These are phyloP conservation scores for Sceloporus tristichus DNA, from an alignment of 2,113 vertebrate genomes.

Conservation along the genomic window DNA sequence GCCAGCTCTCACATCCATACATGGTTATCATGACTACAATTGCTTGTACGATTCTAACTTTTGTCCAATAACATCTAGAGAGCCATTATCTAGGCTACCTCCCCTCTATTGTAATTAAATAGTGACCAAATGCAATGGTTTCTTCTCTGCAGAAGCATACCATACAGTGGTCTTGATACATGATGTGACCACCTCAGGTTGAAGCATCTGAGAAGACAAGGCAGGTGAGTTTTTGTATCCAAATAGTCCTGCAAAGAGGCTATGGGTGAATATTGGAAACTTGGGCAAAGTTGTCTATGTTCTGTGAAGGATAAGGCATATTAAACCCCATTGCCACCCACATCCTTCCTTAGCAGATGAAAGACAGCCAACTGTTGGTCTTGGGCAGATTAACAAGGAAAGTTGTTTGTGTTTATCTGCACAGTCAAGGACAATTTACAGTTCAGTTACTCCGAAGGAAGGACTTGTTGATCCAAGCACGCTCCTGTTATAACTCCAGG, in stretches of 20 bases:
- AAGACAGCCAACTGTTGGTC: slow-evolving; percentile 65
- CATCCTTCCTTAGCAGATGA: slow-evolving; percentile 53
- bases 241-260: background rate
- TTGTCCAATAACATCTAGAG: too few species aligned
- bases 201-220: background rate
- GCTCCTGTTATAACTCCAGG: slow-evolving; percentile 72
- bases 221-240: too few species aligned
- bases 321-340: slow-evolving; percentile 55
- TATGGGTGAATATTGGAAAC: slow-evolving; percentile 10
- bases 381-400: slow-evolving; percentile 74
- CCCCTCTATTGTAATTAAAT: too few species aligned
- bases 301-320: slow-evolving; percentile 52
- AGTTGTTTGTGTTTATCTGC: slow-evolving; percentile 77
- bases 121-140: too few species aligned
- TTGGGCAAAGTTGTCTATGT: background rate
- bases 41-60: too few species aligned
- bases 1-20: too few species aligned
- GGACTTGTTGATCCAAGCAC: slow-evolving; percentile 78
- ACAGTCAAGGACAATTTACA: slow-evolving; percentile 81
- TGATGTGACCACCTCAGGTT: background rate
- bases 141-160: too few species aligned
- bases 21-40: too few species aligned
- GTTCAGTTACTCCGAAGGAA: slow-evolving; percentile 78
- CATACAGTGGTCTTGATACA: too few species aligned
- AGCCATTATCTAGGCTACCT: too few species aligned